Evolutionary conservation across 2,888 invertebrate genomes (phyloP), one percentile per base, ranked within the genome.

Genomic region (Eristalis tenax): DNA sequence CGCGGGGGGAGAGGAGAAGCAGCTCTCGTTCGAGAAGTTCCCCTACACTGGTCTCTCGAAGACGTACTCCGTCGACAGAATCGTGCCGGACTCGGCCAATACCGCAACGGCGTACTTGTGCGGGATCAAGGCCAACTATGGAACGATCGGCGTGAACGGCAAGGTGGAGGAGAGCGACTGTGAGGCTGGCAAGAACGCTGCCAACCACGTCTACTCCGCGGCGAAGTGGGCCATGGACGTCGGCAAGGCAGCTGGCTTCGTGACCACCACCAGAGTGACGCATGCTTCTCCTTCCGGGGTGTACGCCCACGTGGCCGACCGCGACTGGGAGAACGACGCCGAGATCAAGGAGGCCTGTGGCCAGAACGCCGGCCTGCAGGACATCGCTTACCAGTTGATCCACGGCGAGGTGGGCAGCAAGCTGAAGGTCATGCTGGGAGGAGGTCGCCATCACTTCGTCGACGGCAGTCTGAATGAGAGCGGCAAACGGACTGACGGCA

Each of bases 71-170:
- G 94, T 96, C 1, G 95, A 97, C 90, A 93, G 94, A 65, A 96
- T 96, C 91, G 96, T 97, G 0, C 95, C 97, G 0, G 98, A 98
- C 91, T 97, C 97, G 0, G 97, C 97, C 0, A 97, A 96, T 90
- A 96, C 97, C 2, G 96, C 96, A 0, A 97, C 97, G 0, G 97
- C 97, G 0, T 97, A 96, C 90, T 93, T 97, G 57, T 94, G 95
- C 22, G 97, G 97, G 0, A 95, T 97, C 0, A 97, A 97, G 93
- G 96, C 95, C 4, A 97, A 97, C 91, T 94, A 95, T 89, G 96
- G 95, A 2, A 96, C 97, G 0, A 94, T 97, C 23, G 97, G 97
- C 0, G 94, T 97, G 0, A 95, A 95, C 32, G 96, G 94, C 0
- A 94, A 94, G 0, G 96, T 96, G 0, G 92, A 92, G 32, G 93